These are phyloP conservation scores for Penaeus chinensis DNA, from an alignment of 1,140 invertebrate genomes.

Conservation along the genomic window DNA sequence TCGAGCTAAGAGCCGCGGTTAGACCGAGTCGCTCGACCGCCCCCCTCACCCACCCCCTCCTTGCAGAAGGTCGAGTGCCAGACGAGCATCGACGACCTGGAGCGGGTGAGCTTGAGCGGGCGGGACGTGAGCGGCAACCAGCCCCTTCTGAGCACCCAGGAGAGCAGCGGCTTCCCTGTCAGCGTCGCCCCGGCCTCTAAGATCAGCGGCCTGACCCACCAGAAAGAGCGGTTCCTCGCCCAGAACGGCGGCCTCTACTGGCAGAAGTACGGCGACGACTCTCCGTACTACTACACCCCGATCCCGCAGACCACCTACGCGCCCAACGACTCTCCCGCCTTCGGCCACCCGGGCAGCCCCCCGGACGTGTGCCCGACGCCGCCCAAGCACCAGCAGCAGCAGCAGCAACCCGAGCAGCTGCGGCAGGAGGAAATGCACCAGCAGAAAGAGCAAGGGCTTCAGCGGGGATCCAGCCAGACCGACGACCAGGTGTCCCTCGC, in stretches of 20 bases:
- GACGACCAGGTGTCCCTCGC: too few relatives aligned
- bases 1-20: too few relatives aligned
- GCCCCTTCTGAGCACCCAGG: neutral
- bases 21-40: too few relatives aligned
- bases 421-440: too few relatives aligned
- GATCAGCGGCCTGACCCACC: neutral
- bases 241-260: constrained; percentile 38
- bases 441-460: too few relatives aligned
- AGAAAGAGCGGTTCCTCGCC: constrained; percentile 16
- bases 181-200: neutral
- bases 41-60: neutral
- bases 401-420: too few relatives aligned
- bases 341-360: constrained; percentile 33
- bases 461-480: too few relatives aligned
- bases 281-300: constrained; percentile 43
- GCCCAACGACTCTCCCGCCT: constrained; percentile 35
- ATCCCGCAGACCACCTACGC: constrained; percentile 30
- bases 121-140: neutral
- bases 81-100: constrained; percentile 15
- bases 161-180: neutral
- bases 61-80: constrained; percentile 34
- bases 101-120: constrained; percentile 34
- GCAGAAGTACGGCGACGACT: constrained; percentile 38
- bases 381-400: neutral
- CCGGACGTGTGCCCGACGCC: constrained; percentile 51